phyloP scores from a whole-genome alignment of 2,888 invertebrate genomes.

The Temnothorax unifasciatus region DNA sequence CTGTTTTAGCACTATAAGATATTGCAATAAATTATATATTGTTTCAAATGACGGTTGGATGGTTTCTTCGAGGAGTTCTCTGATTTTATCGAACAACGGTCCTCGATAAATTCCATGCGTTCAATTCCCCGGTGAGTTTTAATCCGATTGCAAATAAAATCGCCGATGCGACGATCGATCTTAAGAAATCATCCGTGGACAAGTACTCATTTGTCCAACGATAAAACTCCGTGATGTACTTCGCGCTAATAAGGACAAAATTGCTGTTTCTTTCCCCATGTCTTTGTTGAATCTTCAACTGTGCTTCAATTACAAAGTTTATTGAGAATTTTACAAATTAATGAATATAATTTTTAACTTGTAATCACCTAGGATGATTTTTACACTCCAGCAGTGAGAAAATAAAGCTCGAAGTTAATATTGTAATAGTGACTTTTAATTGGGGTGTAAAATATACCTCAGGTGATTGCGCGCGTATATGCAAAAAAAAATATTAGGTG shows the following conservation, averaged over 20 bases:
- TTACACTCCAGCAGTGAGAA: no score
- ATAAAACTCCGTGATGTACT: constrained; percentile 6
- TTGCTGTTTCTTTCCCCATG: neutral
- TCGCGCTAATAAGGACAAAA: constrained; percentile 30
- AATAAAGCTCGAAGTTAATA: neutral
- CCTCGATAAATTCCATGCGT: constrained; percentile 4
- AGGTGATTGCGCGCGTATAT: neutral
- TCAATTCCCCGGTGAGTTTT: constrained; percentile 23
- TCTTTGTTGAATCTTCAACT: neutral
- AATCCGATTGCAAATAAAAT: constrained; percentile 54
- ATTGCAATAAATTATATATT: neutral
- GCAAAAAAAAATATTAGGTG: neutral
- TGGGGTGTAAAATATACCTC: neutral
- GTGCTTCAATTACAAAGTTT: neutral
- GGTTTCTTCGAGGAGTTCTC: neutral
- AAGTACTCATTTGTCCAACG: constrained; percentile 3
- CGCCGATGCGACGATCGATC: constrained; percentile 32
- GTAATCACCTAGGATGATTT: no score
- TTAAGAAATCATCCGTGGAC: constrained; percentile 34
- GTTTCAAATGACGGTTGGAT: neutral
- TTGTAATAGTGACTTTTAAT: neutral
- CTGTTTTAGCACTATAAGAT: neutral
- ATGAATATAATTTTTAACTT: neutral
- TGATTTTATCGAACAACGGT: neutral
- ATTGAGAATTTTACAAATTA: neutral